Conservation (phyloP, 2,797 vertebrate species). For the Leucoraja ocellata region DNA sequence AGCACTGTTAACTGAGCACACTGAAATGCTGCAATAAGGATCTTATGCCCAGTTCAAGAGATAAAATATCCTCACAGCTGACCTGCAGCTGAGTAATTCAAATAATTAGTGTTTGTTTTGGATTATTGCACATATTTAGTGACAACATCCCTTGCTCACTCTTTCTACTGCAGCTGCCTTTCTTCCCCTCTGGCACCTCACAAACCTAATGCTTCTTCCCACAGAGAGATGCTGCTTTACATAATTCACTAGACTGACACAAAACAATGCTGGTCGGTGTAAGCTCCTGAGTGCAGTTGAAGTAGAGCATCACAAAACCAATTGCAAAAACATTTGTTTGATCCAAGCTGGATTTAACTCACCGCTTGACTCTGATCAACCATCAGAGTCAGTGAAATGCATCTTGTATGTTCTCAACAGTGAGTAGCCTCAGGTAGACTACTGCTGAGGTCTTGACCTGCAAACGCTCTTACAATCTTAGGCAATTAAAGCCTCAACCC, state of each 20-base stretch:
- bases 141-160: background rate
- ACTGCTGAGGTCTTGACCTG: no score
- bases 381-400: no score
- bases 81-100: background rate
- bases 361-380: no score
- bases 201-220: background rate
- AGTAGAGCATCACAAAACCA: background rate
- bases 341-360: no score
- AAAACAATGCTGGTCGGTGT: background rate
- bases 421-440: no score
- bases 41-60: no score
- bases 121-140: background rate
- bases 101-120: background rate
- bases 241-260: background rate
- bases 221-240: background rate
- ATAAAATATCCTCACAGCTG: background rate
- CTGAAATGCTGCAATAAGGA: no score
- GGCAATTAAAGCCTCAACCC: no score
- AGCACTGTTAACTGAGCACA: no score
- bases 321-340: background rate
- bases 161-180: background rate
- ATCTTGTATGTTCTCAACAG: no score
- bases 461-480: no score
- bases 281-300: background rate
- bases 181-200: background rate